A percentile compares a stretch with the other conserved stretches of the same genome.
These are phyloP conservation scores for Hedychridium roseum DNA, from an alignment of 2,888 invertebrate genomes.

Conservation along the genomic window DNA sequence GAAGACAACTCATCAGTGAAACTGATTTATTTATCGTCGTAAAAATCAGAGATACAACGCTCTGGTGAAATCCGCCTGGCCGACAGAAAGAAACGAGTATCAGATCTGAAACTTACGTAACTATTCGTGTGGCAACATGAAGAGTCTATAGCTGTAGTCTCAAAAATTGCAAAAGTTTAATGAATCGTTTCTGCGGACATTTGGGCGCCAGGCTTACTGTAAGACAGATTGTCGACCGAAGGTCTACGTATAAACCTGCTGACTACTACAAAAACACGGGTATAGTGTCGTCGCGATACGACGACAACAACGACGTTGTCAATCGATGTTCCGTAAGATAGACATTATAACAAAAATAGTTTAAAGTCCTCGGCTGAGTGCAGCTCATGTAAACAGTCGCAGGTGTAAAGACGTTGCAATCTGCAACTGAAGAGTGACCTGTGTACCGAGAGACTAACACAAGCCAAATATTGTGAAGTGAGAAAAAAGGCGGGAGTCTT, in stretches of 20 bases:
- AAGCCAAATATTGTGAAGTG: neutral
- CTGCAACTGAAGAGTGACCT: neutral
- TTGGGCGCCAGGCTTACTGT: too few species aligned
- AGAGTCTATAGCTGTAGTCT: too few species aligned
- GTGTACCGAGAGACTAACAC: neutral
- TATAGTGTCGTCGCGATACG: too few species aligned
- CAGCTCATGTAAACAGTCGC: neutral
- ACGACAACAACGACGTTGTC: too few species aligned
- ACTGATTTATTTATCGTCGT: neutral
- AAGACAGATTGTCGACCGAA: too few species aligned
- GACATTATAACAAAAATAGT: neutral
- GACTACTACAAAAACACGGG: too few species aligned
- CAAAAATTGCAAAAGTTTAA: too few species aligned
- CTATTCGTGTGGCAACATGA: neutral
- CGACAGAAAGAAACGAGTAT: conserved; percentile 4
- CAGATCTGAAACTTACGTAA: neutral
- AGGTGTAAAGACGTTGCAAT: neutral
- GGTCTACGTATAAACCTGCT: too few species aligned
- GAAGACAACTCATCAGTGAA: neutral
- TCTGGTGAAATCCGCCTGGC: neutral
- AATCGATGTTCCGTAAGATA: too few species aligned
- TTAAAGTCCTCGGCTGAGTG: neutral
- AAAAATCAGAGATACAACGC: too few species aligned
- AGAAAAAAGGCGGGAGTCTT: neutral
- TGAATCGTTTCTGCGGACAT: too few species aligned